phyloP scores from a whole-genome alignment of 1,140 invertebrate species.

The Papilio polytes region DNA sequence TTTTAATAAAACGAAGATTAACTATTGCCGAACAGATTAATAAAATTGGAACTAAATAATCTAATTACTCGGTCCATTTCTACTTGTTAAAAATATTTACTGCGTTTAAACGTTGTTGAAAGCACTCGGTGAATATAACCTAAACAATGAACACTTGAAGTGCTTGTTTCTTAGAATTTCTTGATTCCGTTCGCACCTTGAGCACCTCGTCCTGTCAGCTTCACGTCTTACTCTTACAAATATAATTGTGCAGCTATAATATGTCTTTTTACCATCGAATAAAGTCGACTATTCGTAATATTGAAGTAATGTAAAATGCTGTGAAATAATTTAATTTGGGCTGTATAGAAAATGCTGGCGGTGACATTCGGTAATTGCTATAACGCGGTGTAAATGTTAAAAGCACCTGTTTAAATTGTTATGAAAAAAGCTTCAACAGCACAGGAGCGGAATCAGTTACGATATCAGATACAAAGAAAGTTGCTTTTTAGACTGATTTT shows the following conservation, averaged over 20 bases:
- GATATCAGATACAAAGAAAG: too few relatives aligned
- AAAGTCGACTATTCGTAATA: conserved; percentile 40
- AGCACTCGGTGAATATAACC: conserved; percentile 33
- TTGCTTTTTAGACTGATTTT: too few relatives aligned
- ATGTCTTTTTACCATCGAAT: conserved; percentile 37
- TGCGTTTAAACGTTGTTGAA: background rate
- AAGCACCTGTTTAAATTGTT: conserved; percentile 43
- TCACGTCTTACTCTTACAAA: conserved; percentile 49
- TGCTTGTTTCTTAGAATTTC: conserved; percentile 52
- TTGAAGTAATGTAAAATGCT: background rate
- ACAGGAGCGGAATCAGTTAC: too few relatives aligned
- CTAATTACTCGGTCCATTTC: too few relatives aligned
- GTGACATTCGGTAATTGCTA: conserved; percentile 63
- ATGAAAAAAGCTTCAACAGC: background rate
- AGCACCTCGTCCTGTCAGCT: conserved; percentile 61
- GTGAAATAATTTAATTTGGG: conserved; percentile 57
- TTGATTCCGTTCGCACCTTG: conserved; percentile 60
- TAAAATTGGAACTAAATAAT: too few relatives aligned
- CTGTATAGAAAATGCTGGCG: conserved; percentile 58
- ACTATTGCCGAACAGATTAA: too few relatives aligned
- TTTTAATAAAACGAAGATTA: too few relatives aligned
- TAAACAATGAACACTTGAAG: conserved; percentile 53
- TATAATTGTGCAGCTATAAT: conserved; percentile 17
- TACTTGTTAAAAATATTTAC: background rate
- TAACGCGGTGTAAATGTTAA: conserved; percentile 53